A percentile compares a stretch with the other conserved stretches of the same genome.
These are phyloP conservation scores for Drosophila nigrodunni DNA, from an alignment of 1,140 invertebrate species.

Conservation along the genomic window DNA sequence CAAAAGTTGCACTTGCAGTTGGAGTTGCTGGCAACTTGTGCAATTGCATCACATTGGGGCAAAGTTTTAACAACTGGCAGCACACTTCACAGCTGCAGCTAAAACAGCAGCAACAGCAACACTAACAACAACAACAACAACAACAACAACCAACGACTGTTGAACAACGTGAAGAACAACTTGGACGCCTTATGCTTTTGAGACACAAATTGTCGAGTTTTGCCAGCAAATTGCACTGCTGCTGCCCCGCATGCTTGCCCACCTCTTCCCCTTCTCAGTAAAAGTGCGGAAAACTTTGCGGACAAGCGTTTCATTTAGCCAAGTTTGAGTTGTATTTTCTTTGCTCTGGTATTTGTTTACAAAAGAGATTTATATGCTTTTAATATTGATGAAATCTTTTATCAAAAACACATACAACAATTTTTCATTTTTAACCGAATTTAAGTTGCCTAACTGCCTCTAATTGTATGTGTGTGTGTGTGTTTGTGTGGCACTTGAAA, in stretches of 20 bases:
- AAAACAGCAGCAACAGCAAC: conserved; percentile 23
- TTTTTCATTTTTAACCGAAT: conserved; percentile 43
- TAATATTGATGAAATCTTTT: conserved; percentile 80
- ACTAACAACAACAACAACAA: neutral
- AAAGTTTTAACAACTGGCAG: conserved; percentile 50
- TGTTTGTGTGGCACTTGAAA: conserved; percentile 4
- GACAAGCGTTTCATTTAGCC: conserved; percentile 77
- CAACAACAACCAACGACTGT: neutral
- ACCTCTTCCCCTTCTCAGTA: neutral
- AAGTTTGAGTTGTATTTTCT: conserved; percentile 9
- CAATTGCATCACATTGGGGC: conserved; percentile 39
- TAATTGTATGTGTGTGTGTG: conserved; percentile 61
- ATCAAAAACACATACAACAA: conserved; percentile 58
- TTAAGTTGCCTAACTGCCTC: conserved; percentile 47
- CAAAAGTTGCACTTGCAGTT: conserved; percentile 5
- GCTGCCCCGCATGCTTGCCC: conserved; percentile 34
- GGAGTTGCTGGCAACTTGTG: conserved; percentile 33
- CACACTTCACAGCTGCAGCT: conserved; percentile 50
- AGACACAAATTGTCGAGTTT: conserved; percentile 73
- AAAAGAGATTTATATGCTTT: conserved; percentile 42
- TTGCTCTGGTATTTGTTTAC: conserved; percentile 11
- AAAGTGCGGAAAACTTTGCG: conserved; percentile 25
- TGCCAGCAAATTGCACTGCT: conserved; percentile 76
- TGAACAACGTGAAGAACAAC: conserved; percentile 15
- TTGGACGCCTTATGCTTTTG: conserved; percentile 48